Base-by-base conservation (phyloP, 1,140 invertebrate genomes). In the Nautilus pompilius region DNA sequence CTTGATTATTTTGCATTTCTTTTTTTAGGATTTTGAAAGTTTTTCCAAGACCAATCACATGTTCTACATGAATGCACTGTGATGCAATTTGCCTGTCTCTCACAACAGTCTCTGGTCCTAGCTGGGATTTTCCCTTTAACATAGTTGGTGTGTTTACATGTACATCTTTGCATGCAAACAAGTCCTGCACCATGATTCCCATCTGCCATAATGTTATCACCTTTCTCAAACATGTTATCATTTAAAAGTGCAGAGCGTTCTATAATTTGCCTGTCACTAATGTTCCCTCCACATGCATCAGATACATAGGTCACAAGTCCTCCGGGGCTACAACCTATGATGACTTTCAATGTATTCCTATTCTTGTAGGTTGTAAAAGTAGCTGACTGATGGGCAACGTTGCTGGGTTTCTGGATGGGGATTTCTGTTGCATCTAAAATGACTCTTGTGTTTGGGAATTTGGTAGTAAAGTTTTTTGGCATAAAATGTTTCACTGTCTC, bases 381-480 rank as follows among this genome's bases (percentile, higher is more conserved):
- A 0, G 48, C 45, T 36, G 22, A 58, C 29, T 68, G 68, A 24
- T 22, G 28, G 28, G 51, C 55, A 1, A 66, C 58, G 51, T 68
- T 30, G 22, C 30, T 26, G 20, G 69, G 66, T 54, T 69, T 71
- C 33, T 71, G n/a, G 29, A 69, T 67, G 13, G 68, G 65, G 0
- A 60, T 57, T 60, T 72, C 68, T 3, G 68, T 70, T 24, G 57
- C 66, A 66, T 70, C 69, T 29, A 73, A 55, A 30, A 73, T 63
- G 22, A 73, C 67, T 28, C 71, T 36, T 13, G 71, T 71, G 28
- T 10, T 56, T 1, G 66, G 63, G 55, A 65, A 73, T 46, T 65
- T 63, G 30, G 28, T 30, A 24, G 60, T 60, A 34, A 71, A 73
- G 61, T 63, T 65, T 53, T 24, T 17, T 33, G 71, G 69, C 66